Percentiles rank a stretch among this genome's conserved stretches.
These are phyloP conservation scores for Selenia dentaria DNA, from an alignment of 2,888 invertebrate species.

Conservation along the genomic window DNA sequence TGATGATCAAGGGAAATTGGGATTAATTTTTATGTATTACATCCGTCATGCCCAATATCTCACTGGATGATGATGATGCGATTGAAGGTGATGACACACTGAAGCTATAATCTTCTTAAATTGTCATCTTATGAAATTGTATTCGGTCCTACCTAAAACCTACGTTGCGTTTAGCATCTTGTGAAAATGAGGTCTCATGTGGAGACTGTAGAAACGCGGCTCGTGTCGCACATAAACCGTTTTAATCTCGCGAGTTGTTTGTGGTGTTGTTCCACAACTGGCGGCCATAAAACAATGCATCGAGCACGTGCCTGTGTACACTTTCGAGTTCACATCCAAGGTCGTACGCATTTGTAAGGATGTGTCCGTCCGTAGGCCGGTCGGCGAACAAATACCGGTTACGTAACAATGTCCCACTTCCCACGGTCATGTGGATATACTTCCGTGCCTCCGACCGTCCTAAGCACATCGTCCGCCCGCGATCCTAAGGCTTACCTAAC, in stretches of 20 bases:
- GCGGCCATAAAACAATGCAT: conserved; percentile 82
- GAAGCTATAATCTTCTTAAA: no score
- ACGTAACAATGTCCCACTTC: conserved; percentile 80
- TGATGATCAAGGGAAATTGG: no score
- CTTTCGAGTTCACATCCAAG: conserved; percentile 83
- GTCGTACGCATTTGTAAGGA: conserved; percentile 84
- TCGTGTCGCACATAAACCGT: conserved; percentile 29
- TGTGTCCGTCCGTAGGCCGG: conserved; percentile 78
- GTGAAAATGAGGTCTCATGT: conserved; percentile 4
- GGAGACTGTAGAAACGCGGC: conserved; percentile 8
- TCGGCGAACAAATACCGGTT: conserved; percentile 80
- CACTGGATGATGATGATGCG: no score
- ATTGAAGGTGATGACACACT: no score
- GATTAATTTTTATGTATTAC: no score
- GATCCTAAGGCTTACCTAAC: no score
- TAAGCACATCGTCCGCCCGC: no score
- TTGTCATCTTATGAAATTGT: no score
- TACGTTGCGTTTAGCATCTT: not conserved
- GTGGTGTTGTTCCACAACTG: conserved; percentile 61
- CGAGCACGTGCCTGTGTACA: conserved; percentile 81
- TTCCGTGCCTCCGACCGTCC: conserved; percentile 57
- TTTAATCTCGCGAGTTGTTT: conserved; percentile 46
- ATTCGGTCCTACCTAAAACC: no score
- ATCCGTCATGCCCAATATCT: no score
- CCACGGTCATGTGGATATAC: conserved; percentile 69